phyloP scores from a whole-genome alignment of 2,888 invertebrate genomes.

The Siphonodentalium dalli region DNA sequence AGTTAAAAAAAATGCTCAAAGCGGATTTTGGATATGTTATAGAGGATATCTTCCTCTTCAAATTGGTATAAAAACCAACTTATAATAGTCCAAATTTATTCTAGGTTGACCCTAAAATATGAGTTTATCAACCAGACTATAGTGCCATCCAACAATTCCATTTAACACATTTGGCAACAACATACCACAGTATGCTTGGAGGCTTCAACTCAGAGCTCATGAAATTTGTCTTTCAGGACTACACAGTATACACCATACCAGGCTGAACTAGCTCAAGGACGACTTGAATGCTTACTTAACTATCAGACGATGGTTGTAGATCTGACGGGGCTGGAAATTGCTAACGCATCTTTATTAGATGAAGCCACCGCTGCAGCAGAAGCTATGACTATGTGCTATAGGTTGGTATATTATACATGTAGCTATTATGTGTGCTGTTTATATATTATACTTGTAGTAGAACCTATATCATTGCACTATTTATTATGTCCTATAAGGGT shows the following conservation, averaged over 20 bases:
- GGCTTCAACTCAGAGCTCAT: not conserved
- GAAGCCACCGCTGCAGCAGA: conserved; percentile 99
- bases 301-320: conserved; percentile 98
- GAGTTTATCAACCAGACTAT: too few relatives aligned
- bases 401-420: conserved; percentile 68
- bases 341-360: conserved; percentile 93
- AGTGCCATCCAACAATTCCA: too few relatives aligned
- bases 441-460: not conserved
- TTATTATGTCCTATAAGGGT: too few relatives aligned
- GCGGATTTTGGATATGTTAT: too few relatives aligned
- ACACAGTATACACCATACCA: conserved; percentile 99
- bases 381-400: conserved; percentile 87
- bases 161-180: too few relatives aligned
- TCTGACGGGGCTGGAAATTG: conserved; percentile 91
- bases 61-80: too few relatives aligned
- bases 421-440: not conserved
- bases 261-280: conserved; percentile 96
- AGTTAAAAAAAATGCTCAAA: too few relatives aligned
- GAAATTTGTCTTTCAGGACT: conserved; percentile 72
- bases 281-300: conserved; percentile 92
- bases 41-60: too few relatives aligned
- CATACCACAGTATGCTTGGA: too few relatives aligned
- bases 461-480: too few relatives aligned
- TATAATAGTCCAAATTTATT: too few relatives aligned
- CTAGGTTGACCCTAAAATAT: too few relatives aligned